phyloP scores from a whole-genome alignment of 2,113 vertebrate genomes.

The Gavia stellata region DNA sequence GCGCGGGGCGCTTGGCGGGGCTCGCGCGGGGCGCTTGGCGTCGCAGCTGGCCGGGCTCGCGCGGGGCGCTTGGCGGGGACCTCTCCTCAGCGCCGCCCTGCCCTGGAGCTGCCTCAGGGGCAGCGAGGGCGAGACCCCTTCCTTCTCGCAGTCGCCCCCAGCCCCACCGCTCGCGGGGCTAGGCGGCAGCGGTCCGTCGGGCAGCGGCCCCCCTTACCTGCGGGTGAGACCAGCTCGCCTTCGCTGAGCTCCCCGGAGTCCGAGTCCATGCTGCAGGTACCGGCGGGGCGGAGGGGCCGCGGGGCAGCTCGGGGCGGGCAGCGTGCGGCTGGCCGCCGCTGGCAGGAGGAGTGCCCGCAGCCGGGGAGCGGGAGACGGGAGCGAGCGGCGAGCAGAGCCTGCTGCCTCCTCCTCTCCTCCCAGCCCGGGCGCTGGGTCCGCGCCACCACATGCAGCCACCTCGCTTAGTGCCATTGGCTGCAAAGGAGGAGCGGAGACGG shows the following conservation, averaged over 20 bases:
- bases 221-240: conserved; percentile 80
- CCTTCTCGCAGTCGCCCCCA: neutral
- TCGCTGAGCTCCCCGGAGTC: conserved; percentile 96
- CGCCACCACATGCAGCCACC: conserved; percentile 8
- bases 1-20: neutral
- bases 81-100: neutral
- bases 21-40: neutral
- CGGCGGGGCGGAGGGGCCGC: neutral
- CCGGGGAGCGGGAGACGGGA: neutral
- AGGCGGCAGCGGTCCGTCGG: neutral
- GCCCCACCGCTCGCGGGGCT: neutral
- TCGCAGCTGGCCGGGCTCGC: neutral
- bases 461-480: conserved; percentile 32
- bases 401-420: neutral
- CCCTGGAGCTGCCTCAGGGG: neutral
- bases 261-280: conserved; percentile 85
- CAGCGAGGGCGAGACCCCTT: neutral
- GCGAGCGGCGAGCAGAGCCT: neutral
- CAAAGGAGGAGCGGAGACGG: neutral
- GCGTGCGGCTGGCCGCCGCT: neutral
- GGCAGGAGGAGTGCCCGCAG: neutral
- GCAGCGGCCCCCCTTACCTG: conserved; percentile 73
- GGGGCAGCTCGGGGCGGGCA: neutral
- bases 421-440: neutral
- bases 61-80: neutral